Evolutionary conservation across 1,140 invertebrate species (phyloP).

Genomic region (Megathymus violae): DNA sequence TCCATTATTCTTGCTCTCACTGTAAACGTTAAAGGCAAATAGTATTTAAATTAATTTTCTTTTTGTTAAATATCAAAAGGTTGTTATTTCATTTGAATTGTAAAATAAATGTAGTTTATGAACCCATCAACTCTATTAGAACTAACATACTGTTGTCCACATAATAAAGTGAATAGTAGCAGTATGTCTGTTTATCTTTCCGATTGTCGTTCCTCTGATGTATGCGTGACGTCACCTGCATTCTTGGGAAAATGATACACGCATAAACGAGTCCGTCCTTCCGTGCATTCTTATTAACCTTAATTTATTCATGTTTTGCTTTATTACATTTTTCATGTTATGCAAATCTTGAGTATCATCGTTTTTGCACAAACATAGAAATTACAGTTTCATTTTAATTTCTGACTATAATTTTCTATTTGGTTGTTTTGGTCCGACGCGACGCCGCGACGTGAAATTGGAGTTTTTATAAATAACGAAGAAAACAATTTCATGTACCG

Average conservation of each 20-base stretch:
- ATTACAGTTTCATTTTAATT: too few relatives aligned
- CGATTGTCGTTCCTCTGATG: constrained; percentile 4
- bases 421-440: too few relatives aligned
- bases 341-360: background rate
- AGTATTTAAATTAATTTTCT: background rate
- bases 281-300: constrained; percentile 9
- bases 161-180: constrained; percentile 9
- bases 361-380: too few relatives aligned
- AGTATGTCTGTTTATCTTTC: constrained; percentile 16
- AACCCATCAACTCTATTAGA: background rate
- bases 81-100: background rate
- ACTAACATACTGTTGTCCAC: background rate
- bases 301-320: constrained; percentile 22
- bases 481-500: too few relatives aligned
- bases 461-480: too few relatives aligned
- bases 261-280: constrained; percentile 14
- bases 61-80: too few relatives aligned
- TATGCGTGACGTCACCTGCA: constrained; percentile 20
- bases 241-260: constrained; percentile 30
- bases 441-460: too few relatives aligned
- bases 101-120: background rate
- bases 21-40: background rate
- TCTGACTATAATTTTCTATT: too few relatives aligned
- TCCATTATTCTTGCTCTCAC: background rate
- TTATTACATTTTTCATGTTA: constrained; percentile 10